These are phyloP conservation scores for Manis pentadactyla DNA, from an alignment of 2,797 vertebrate species.

Conservation along the genomic window DNA sequence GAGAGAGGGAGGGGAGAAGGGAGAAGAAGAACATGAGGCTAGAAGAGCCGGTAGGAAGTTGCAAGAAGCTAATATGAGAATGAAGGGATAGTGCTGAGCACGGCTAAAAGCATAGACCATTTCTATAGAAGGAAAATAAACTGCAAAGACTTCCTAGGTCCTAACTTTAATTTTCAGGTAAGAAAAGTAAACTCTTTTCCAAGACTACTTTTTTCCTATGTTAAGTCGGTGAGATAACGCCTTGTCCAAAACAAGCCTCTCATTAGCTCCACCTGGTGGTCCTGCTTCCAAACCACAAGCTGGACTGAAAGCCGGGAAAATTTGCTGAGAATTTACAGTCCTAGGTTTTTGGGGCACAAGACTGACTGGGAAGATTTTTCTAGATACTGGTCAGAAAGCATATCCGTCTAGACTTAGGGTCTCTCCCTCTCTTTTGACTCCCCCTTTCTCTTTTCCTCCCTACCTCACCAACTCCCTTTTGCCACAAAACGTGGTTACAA, in stretches of 20 bases:
- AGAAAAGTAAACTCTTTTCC: slow-evolving; percentile 35
- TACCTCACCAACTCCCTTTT: not conserved
- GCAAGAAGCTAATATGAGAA: not conserved
- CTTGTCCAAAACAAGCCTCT: not conserved
- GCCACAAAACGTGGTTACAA: slow-evolving; percentile 5
- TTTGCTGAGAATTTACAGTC: not conserved
- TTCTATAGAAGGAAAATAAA: not conserved
- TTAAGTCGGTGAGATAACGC: not conserved
- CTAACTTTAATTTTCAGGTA: slow-evolving; percentile 32
- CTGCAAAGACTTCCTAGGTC: not conserved
- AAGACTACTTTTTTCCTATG: not conserved
- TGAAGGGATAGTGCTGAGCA: not conserved
- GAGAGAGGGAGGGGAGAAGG: not conserved
- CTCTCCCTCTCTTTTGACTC: not conserved
- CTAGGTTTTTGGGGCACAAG: not conserved
- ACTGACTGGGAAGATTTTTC: not conserved
- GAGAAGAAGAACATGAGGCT: too few relatives aligned
- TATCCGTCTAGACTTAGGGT: not conserved
- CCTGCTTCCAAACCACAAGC: not conserved
- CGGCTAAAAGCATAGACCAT: not conserved
- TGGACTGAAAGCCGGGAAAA: not conserved
- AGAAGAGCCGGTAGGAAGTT: not conserved
- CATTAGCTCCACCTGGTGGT: slow-evolving; percentile 76
- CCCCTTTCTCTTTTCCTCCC: not conserved
- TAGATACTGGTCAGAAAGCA: not conserved